Conservation (phyloP, 2,888 invertebrate species). For the Nephrotoma guestfalica region DNA sequence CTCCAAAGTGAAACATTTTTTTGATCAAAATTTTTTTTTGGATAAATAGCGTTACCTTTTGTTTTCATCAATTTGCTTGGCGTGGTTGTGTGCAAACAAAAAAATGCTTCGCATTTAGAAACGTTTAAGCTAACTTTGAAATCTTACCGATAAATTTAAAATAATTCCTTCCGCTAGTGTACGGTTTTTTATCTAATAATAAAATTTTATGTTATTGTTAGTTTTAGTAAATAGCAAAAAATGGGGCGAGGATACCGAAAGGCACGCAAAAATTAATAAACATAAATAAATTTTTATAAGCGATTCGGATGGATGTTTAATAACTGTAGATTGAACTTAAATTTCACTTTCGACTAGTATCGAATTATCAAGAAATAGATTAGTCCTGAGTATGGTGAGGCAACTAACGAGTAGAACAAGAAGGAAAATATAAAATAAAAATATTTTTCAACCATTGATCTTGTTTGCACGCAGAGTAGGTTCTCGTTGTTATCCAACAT, state of each 20-base stretch:
- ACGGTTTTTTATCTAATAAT: constrained; percentile 1
- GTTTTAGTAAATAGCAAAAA: neutral
- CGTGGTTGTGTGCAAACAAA: neutral
- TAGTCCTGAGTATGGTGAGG: no score
- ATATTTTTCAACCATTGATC: no score
- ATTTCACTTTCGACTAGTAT: no score
- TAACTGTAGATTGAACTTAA: no score
- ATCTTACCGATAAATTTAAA: neutral
- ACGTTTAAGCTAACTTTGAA: neutral
- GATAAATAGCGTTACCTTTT: neutral
- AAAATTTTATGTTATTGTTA: neutral
- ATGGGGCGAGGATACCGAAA: neutral
- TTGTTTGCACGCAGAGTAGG: no score
- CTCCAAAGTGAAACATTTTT: neutral
- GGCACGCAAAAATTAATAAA: neutral
- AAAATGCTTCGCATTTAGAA: neutral
- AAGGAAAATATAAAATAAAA: no score
- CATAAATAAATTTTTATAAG: no score
- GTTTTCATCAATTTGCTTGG: neutral
- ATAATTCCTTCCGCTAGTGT: neutral
- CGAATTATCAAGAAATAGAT: no score
- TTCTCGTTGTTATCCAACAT: no score
- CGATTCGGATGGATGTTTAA: no score
- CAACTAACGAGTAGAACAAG: no score
- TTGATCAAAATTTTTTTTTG: neutral